A percentile compares a stretch with the other conserved stretches of the same genome.
Conservation (phyloP, 1,140 invertebrate species). For the Drosophila mauritiana region DNA sequence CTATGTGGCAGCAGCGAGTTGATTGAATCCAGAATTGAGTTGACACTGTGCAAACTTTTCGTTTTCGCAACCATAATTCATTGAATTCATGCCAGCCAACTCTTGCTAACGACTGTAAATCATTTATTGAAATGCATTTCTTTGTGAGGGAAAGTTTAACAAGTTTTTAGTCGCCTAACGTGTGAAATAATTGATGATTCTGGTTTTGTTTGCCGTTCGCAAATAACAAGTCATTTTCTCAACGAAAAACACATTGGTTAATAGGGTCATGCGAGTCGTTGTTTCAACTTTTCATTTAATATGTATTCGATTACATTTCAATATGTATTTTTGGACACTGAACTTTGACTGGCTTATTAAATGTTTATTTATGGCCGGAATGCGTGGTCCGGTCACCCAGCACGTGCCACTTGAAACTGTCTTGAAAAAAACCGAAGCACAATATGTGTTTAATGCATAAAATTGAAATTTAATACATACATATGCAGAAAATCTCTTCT, state of each 20-base stretch:
- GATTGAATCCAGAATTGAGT: constrained; percentile 52
- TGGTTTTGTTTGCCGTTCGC: constrained; percentile 7
- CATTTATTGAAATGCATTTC: constrained; percentile 44
- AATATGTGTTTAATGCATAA: constrained; percentile 14
- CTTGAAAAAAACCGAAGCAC: not conserved
- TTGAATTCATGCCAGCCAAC: constrained; percentile 23
- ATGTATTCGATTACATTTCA: constrained; percentile 29
- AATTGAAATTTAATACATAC: constrained; percentile 32
- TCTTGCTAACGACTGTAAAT: constrained; percentile 33
- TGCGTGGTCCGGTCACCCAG: constrained; percentile 49
- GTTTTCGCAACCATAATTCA: constrained; percentile 37
- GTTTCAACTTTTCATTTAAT: constrained; percentile 12
- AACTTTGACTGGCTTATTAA: constrained; percentile 62
- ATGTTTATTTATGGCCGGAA: constrained; percentile 62
- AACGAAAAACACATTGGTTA: not conserved
- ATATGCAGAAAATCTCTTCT: not conserved
- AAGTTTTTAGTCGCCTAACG: constrained; percentile 23
- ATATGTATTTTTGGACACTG: constrained; percentile 26
- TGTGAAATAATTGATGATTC: constrained; percentile 18
- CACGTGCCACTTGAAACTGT: constrained; percentile 40
- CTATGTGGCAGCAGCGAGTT: constrained; percentile 43
- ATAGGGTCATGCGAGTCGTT: constrained; percentile 1
- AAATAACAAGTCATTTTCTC: constrained; percentile 13
- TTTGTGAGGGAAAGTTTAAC: constrained; percentile 22
- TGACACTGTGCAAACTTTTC: constrained; percentile 40